A percentile compares a stretch with the other conserved stretches of the same genome.
phyloP scores from a whole-genome alignment of 92 coral and sea anemone species.

The Porites lobata region DNA sequence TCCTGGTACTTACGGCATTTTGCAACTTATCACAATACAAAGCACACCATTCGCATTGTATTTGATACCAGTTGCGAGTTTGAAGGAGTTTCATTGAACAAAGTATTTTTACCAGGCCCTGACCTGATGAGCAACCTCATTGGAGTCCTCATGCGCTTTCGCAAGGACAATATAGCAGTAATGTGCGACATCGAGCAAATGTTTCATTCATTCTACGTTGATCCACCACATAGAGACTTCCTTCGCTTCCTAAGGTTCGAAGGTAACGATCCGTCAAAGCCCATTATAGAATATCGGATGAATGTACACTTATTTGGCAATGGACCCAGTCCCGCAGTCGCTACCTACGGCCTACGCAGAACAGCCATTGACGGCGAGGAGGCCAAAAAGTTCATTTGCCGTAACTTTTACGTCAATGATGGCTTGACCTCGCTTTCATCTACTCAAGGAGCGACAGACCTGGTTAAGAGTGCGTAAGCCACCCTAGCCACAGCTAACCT shows the following conservation, averaged over 20 bases:
- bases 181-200: constrained; percentile 57
- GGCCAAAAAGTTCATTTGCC: constrained; percentile 22
- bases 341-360: constrained; percentile 35
- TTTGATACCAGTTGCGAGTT: no score
- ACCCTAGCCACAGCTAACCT: no score
- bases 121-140: no score
- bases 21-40: constrained; percentile 68
- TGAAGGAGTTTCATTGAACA: no score
- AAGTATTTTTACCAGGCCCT: no score
- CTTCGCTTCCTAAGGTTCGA: constrained; percentile 53
- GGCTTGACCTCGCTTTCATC: no score
- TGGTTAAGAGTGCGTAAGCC: no score
- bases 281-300: constrained; percentile 43
- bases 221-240: constrained; percentile 41
- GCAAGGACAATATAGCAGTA: no score
- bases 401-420: no score
- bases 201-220: constrained; percentile 44
- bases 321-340: constrained; percentile 46
- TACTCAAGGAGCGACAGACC: no score
- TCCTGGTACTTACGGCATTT: background rate
- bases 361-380: constrained; percentile 52
- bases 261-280: constrained; percentile 20
- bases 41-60: constrained; percentile 33
- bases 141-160: no score
- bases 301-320: constrained; percentile 54